Base-by-base conservation (phyloP, 2,888 invertebrate species). In the Cephus pulcher region DNA sequence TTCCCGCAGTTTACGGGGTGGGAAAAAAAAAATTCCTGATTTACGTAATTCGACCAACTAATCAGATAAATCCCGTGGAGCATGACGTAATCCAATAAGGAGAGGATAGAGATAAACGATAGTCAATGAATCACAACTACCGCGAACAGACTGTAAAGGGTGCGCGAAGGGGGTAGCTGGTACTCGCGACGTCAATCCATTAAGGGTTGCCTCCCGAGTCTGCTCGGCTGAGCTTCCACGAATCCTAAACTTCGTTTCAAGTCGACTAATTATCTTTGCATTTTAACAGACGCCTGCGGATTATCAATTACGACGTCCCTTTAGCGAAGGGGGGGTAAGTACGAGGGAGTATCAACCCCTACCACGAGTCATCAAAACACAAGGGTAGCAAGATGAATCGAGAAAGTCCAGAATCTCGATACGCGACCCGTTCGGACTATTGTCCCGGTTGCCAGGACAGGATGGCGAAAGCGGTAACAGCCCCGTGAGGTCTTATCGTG, bases 401-500 rank as follows among this genome's bases (percentile, higher is more conserved):
- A 6, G 15, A 15, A 15, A 40, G 15, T 15, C 15, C 40, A 6
- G 6, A 40, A 6, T 15, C 40, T 15, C 15, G 40, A 40, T 56
- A 56, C 23, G 2, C 23, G 23, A 9, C 9, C 56, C 23, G 0
- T 56, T 23, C 56, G 56, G 2, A 23, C 23, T 4, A 23, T 23
- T 56, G 23, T 56, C 23, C 9, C 9, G 9, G 9, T 56, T 9
- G 15, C 0, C 23, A 56, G 56, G 23, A 9, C 23, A 56, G 9
- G 23, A 56, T 9, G 23, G 4, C 15, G 15, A 23, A 56, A 23
- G 23, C 2, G 6, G 23, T 23, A 56, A 1, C 23, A 56, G 9
- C 56, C 73, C 80, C 73, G 69, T 76, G 78, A 74, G 75, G 81
- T 84, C 87, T 88, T 89, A 89, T 89, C 89, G 85, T 9, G 56